Evolutionary conservation across 1,140 invertebrate species (phyloP).

Genomic region (Bombyx mandarina): DNA sequence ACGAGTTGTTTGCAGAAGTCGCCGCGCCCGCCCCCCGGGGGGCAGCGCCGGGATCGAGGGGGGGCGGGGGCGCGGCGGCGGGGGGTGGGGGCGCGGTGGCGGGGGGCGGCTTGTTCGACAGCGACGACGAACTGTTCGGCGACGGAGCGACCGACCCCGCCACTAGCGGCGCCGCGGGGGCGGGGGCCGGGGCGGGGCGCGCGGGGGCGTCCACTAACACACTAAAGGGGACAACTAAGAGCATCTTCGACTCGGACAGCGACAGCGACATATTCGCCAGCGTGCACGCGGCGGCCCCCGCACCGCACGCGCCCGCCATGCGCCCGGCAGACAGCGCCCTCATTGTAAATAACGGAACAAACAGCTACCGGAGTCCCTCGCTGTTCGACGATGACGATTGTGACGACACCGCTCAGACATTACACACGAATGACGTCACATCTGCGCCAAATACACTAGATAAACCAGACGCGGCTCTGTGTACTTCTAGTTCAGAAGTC

Average conservation of each 20-base stretch:
- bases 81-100: not conserved
- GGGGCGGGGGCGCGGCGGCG: too few relatives aligned
- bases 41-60: constrained; percentile 1
- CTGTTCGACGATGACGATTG: constrained; percentile 29
- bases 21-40: constrained; percentile 4
- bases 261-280: constrained; percentile 29
- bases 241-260: constrained; percentile 46
- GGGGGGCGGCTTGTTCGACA: constrained; percentile 14
- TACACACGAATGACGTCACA: too few relatives aligned
- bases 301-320: too few relatives aligned
- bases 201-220: not conserved
- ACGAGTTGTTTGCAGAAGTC: constrained; percentile 48
- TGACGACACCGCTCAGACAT: constrained; percentile 6
- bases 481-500: too few relatives aligned
- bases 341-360: constrained; percentile 2
- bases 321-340: not conserved
- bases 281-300: not conserved
- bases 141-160: constrained; percentile 8
- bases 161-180: too few relatives aligned
- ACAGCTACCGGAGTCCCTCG: constrained; percentile 25
- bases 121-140: constrained; percentile 31
- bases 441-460: too few relatives aligned
- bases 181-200: too few relatives aligned
- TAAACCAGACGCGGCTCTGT: too few relatives aligned
- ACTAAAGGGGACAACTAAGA: constrained; percentile 11